Evolutionary conservation across 2,888 invertebrate genomes (phyloP), one percentile per base, ranked within the genome.

Genomic region (Steinernema scapterisci): DNA sequence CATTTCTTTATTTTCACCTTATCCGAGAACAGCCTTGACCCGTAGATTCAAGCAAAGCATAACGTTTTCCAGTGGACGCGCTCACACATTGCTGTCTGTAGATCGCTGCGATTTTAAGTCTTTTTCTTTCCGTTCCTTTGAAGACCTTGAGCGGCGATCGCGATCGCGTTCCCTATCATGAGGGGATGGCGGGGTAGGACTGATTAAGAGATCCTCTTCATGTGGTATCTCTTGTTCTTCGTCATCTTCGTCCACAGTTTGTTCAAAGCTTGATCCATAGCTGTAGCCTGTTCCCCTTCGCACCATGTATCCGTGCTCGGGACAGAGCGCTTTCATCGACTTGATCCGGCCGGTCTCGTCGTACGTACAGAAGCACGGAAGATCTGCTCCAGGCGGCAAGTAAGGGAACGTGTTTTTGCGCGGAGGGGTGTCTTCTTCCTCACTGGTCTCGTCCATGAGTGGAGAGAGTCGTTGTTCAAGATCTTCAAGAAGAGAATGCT

Each of bases 311-410:
- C 86, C 86, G 72, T 86, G 86, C n/a, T 87, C 85, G 0, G 86
- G 86, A 76, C 86, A 86, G 9, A 86, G 72, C 6, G 85, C 84
- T 71, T 80, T 80, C 80, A 82, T 81, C 7, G 72, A 73, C n/a
- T 72, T 71, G 25, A 81, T 77, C 16, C 79, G 75, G 0, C 86
- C 86, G 23, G 75, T 76, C 0, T 79, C 74, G 74, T 86, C 81
- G 76, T 82, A 86, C 70, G 84, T 80, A 76, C 86, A 86, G 19
- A 85, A 79, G 76, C 86, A 86, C 1, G 86, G 86, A 56, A 86
- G 79, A 25, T 86, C 86, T 75, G 82, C 85, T 5, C 84, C 85
- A 6, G 85, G 85, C 6, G 85, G 80, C 45, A 84, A 74, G 72
- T 85, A 85, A 25, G 79, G 73, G 21, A 70, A 76, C 44, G 78